A percentile compares a stretch with the other conserved stretches of the same genome.
phyloP scores from a whole-genome alignment of 2,113 vertebrate species.

The Perognathus longimembris region DNA sequence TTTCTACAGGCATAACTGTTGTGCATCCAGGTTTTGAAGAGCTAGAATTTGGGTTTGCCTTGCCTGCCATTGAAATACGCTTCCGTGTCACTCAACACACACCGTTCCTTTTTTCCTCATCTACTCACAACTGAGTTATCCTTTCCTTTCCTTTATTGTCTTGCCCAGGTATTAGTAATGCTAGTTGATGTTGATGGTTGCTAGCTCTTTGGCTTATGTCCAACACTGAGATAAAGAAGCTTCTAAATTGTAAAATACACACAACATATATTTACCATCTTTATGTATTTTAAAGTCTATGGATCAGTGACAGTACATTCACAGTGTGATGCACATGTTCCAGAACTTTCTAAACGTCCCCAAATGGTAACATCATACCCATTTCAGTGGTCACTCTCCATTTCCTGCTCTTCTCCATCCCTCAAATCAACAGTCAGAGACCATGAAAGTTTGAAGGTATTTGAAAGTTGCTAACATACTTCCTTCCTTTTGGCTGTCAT shows the following conservation, averaged over 20 bases:
- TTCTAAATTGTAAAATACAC: neutral
- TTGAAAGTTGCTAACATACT: neutral
- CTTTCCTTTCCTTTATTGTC: neutral
- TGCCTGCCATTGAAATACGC: too few relatives aligned
- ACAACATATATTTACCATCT: neutral
- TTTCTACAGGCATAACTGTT: fast-evolving
- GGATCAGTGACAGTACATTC: neutral
- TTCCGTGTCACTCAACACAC: fast-evolving
- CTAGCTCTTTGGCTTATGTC: neutral
- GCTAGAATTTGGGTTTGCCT: fast-evolving
- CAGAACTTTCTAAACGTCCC: neutral
- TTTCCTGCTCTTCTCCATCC: too few relatives aligned
- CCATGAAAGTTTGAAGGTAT: neutral
- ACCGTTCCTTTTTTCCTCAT: neutral
- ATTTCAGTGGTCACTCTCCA: neutral
- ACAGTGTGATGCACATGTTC: fast-evolving
- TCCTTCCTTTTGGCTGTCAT: neutral
- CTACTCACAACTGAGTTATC: too few relatives aligned
- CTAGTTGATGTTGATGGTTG: fast-evolving
- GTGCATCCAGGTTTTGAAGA: neutral
- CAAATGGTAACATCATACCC: neutral
- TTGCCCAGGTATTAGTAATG: neutral
- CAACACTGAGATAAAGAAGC: neutral
- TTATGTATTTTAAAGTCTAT: neutral
- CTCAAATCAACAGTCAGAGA: neutral